phyloP scores from a whole-genome alignment of 2,888 invertebrate species.

The Lithophane semibrunnea region DNA sequence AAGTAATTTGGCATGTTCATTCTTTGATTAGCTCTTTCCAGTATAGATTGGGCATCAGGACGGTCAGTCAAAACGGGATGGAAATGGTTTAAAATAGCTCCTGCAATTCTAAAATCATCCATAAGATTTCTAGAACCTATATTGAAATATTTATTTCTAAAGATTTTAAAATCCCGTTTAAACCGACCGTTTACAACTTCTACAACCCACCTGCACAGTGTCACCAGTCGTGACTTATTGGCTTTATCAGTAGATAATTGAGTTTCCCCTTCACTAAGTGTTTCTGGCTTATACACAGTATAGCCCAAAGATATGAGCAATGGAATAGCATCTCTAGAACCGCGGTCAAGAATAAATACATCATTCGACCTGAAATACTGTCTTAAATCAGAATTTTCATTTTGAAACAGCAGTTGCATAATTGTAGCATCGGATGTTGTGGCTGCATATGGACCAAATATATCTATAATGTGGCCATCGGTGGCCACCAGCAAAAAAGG shows the following conservation, averaged over 20 bases:
- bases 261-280: too few species aligned
- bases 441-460: slow-evolving; percentile 8
- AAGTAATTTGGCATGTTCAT: not conserved
- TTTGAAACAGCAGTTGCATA: slow-evolving; percentile 18
- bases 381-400: slow-evolving; percentile 18
- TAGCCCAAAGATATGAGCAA: slow-evolving; percentile 16
- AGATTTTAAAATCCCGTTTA: slow-evolving; percentile 6
- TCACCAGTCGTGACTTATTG: too few species aligned
- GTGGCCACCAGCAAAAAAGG: slow-evolving; percentile 9
- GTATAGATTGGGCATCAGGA: too few species aligned
- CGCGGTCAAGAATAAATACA: slow-evolving; percentile 19
- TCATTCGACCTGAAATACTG: slow-evolving; percentile 8
- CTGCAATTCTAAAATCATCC: too few species aligned
- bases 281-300: not conserved
- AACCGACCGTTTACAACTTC: slow-evolving; percentile 3
- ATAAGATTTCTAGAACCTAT: too few species aligned
- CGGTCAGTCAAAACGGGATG: too few species aligned
- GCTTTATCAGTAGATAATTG: too few species aligned
- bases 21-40: not conserved
- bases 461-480: slow-evolving; percentile 6
- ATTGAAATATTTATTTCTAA: not conserved
- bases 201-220: not conserved
- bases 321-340: slow-evolving; percentile 5
- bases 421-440: slow-evolving; percentile 13
- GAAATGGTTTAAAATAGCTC: too few species aligned